Conservation (phyloP, 2,888 invertebrate genomes). For the Drosophila subquinaria region DNA sequence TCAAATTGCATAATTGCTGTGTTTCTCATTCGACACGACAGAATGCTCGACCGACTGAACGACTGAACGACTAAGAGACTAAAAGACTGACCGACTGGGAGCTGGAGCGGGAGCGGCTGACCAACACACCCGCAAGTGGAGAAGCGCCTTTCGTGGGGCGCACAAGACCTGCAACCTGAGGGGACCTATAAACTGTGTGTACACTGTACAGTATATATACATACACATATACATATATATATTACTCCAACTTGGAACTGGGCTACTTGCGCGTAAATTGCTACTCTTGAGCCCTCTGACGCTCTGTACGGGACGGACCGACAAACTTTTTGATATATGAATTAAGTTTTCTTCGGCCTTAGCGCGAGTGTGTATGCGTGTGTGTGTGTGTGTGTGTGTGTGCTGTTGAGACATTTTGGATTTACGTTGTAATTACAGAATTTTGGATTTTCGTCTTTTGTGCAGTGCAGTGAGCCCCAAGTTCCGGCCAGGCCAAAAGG, state of each 20-base stretch:
- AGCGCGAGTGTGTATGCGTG: conserved; percentile 21
- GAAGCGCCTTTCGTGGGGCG: conserved; percentile 28
- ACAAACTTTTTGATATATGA: conserved; percentile 80
- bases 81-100: background rate
- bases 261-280: conserved; percentile 80
- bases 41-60: conserved; percentile 33
- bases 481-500: conserved; percentile 24
- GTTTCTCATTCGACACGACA: conserved; percentile 82
- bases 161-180: conserved; percentile 25
- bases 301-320: conserved; percentile 42
- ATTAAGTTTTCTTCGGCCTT: conserved; percentile 72
- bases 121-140: conserved; percentile 39
- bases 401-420: conserved; percentile 81
- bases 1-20: conserved; percentile 82
- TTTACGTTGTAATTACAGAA: conserved; percentile 83
- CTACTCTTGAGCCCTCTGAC: conserved; percentile 69
- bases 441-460: conserved; percentile 77
- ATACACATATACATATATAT: conserved; percentile 30
- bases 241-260: conserved; percentile 57
- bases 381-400: conserved; percentile 41
- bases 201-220: conserved; percentile 7
- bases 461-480: conserved; percentile 39
- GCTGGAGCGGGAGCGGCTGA: conserved; percentile 23
- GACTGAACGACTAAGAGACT: conserved; percentile 64
- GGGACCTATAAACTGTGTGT: conserved; percentile 60